Evolutionary conservation across 2,797 vertebrate genomes (phyloP), one percentile per base, ranked within the genome.

Genomic region (Euphonia xanthogaster): DNA sequence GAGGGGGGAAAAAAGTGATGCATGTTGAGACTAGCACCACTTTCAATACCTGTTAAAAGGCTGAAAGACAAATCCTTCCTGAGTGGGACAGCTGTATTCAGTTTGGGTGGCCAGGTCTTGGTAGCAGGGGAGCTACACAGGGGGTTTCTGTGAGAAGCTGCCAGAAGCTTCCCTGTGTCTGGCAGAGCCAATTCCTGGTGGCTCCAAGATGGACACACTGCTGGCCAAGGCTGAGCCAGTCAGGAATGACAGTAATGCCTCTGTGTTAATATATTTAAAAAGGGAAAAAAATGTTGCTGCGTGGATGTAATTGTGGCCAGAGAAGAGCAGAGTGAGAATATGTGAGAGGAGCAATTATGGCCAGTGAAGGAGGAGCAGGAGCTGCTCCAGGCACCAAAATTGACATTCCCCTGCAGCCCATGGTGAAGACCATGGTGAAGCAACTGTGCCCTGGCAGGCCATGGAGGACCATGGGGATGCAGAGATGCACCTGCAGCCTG

Each of bases 171-270:
- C 44, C 31, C 12, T 0, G 0, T 33, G 24, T 63, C 44, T 28
- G 44, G 17, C n/a, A 70, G n/a, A 57, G 28, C 24, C 44, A 45
- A 3, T 39, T 25, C 44, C 57, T 63, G 50, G 9, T 15, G 24
- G n/a, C 25, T 83, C 7, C n/a, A 44, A 12, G 35, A 50, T 0
- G 1, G 62, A 68, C 31, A 40, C 7, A 6, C 31, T 0, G 0
- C 40, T 33, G 24, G 24, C n/a, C n/a, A 39, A 51, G 50, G 18
- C 37, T 39, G 44, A 68, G 27, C 35, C 42, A 62, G 16, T 28
- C 55, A 55, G 55, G 55, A 68, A 18, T 48, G 6, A 28, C 7
- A 45, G 12, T 33, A 63, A 57, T 1, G 6, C 9, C 23, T 62
- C 55, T 75, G 16, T n/a, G 42, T 28, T 68, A 75, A 27, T 5